Base-by-base conservation (phyloP, 2,888 invertebrate species). In the Chalcis sispes region DNA sequence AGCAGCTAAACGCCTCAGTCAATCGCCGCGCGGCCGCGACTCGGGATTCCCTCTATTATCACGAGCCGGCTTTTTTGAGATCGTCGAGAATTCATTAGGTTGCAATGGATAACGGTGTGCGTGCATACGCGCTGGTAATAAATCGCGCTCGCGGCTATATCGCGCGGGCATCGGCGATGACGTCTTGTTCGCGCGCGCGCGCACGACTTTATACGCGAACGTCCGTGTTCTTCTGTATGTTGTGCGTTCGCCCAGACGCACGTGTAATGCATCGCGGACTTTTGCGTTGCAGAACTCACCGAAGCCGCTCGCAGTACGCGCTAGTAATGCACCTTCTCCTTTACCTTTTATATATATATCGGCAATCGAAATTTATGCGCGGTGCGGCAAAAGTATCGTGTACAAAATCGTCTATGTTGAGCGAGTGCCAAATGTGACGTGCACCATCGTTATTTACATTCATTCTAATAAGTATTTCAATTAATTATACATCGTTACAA, bases 121-220 rank as follows among this genome's bases (percentile, higher is more conserved):
- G n/a, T n/a, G n/a, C n/a, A 13, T 32, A 48, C 29, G 8, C 32
- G 32, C 1, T 20, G 56, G 32, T 66, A 59, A 18, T 66, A 73
- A 66, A 73, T 66, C 20, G 48, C 40, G 1, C 27, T 20, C 36
- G 48, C 42, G 27, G 20, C 29, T 25, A 54, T 54, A 71, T 70
- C 69, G 59, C 40, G 29, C 18, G 48, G 59, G 52, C 61, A 70
- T 70, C 70, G n/a, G n/a, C n/a, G 70, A 70, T 70, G 70, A 70
- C 70, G 70, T 70, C 42, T 42, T n/a, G n/a, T n/a, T 42, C 15
- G 42, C 15, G 15, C 42, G 15, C 4, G 36, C 10, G 36, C 10
- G 10, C 36, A 36, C 10, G n/a, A n/a, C n/a, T n/a, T n/a, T n/a
- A n/a, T n/a, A n/a, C n/a, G n/a, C n/a, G n/a, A n/a, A n/a, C n/a